These are phyloP conservation scores for Tragelaphus buxtoni DNA, from an alignment of 2,113 vertebrate species.

Conservation along the genomic window DNA sequence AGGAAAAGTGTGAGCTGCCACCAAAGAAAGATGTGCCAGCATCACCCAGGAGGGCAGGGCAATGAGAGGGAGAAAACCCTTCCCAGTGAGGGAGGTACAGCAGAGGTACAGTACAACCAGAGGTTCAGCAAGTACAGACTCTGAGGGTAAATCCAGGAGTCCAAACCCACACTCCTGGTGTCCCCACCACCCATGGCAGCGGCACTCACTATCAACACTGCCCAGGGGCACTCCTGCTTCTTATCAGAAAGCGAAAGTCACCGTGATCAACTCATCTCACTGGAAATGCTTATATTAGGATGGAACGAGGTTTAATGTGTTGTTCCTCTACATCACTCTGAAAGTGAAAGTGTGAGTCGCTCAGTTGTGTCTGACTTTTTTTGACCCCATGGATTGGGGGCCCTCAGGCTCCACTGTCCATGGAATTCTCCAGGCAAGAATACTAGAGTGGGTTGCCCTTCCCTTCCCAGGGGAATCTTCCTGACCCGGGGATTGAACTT, in stretches of 20 bases:
- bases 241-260: not conserved
- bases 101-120: not conserved
- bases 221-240: not conserved
- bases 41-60: not conserved
- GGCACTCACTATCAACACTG: not conserved
- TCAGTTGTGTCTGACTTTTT: not conserved
- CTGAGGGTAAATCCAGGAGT: not conserved
- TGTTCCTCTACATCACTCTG: not conserved
- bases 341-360: not conserved
- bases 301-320: not conserved
- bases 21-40: not conserved
- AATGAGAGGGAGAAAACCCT: not conserved
- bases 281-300: not conserved
- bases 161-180: not conserved
- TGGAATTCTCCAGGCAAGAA: not conserved
- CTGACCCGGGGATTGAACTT: not conserved
- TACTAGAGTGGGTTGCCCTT: not conserved
- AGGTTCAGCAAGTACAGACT: not conserved
- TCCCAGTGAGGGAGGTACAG: not conserved
- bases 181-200: accelerated
- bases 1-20: not conserved
- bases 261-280: not conserved
- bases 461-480: not conserved
- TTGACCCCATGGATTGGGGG: not conserved
- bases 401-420: not conserved